Evolutionary conservation across 2,113 vertebrate species (phyloP).

Genomic region (Genyomyrus donnyi): DNA sequence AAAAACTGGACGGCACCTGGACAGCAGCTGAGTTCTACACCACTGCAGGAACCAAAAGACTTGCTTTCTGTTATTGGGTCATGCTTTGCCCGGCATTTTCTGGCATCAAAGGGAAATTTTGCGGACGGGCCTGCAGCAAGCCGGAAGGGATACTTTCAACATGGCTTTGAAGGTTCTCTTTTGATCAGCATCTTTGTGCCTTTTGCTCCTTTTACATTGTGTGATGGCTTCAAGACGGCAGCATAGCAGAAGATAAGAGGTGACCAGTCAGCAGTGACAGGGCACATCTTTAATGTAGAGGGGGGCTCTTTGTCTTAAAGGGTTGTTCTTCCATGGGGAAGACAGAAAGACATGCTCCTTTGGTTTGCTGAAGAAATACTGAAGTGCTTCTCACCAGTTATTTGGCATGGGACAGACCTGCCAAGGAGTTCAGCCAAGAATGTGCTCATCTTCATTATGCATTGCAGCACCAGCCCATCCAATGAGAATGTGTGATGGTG

Average conservation of each 20-base stretch:
- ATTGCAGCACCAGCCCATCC: background rate
- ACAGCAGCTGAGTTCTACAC: background rate
- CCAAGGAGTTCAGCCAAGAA: background rate
- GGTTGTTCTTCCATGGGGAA: background rate
- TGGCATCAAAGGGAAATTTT: conserved; percentile 48
- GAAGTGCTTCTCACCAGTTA: background rate
- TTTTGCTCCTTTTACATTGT: conserved; percentile 40
- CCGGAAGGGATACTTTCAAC: conserved; percentile 42
- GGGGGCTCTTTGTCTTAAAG: background rate
- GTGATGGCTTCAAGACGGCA: conserved; percentile 38
- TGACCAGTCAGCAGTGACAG: conserved; percentile 33
- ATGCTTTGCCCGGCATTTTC: conserved; percentile 33
- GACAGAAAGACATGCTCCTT: background rate
- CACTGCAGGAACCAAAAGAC: background rate
- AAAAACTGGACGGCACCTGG: background rate
- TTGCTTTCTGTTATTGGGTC: background rate
- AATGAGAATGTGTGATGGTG: background rate
- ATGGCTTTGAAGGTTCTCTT: conserved; percentile 61
- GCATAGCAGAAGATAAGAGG: conserved; percentile 23
- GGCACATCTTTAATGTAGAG: conserved; percentile 37
- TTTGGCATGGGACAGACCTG: background rate
- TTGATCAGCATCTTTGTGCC: conserved; percentile 53
- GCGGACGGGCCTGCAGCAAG: conserved; percentile 37
- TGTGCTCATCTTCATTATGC: background rate
- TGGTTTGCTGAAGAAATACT: background rate